Percentiles rank a stretch among this genome's conserved stretches.
Evolutionary conservation across 2,113 vertebrate species (phyloP).

Genomic region (Mastomys coucha): DNA sequence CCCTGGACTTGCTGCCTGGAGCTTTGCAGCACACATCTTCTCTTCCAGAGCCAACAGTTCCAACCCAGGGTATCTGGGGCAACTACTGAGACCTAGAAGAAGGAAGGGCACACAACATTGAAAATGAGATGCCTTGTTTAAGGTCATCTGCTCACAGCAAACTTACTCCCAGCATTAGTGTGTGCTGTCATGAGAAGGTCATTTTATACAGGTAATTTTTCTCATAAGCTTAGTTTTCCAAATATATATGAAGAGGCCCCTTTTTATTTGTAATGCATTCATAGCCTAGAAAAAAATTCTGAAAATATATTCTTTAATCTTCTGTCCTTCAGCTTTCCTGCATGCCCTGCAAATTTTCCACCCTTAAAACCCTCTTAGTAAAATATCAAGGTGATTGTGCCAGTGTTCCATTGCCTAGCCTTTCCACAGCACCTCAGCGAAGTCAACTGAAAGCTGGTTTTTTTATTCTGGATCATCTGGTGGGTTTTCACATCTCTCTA

Average conservation of each 20-base stretch:
- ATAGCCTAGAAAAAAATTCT: neutral
- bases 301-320: neutral
- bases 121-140: neutral
- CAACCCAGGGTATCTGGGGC: neutral
- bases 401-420: neutral
- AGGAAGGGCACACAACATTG: neutral
- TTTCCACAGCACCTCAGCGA: neutral
- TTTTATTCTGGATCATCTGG: neutral
- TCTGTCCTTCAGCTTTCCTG: neutral
- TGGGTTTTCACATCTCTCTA: neutral
- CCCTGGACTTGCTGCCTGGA: neutral
- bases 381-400: neutral
- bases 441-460: neutral
- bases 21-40: neutral
- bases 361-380: no score
- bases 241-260: neutral
- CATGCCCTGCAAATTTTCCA: neutral
- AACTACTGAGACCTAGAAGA: neutral
- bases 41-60: neutral
- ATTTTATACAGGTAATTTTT: neutral
- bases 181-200: neutral
- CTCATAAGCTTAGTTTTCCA: neutral
- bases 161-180: neutral
- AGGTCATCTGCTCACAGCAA: neutral
- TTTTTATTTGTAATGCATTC: conserved; percentile 8